phyloP scores from a whole-genome alignment of 2,888 invertebrate species.

The Drosophila sordidapex region DNA sequence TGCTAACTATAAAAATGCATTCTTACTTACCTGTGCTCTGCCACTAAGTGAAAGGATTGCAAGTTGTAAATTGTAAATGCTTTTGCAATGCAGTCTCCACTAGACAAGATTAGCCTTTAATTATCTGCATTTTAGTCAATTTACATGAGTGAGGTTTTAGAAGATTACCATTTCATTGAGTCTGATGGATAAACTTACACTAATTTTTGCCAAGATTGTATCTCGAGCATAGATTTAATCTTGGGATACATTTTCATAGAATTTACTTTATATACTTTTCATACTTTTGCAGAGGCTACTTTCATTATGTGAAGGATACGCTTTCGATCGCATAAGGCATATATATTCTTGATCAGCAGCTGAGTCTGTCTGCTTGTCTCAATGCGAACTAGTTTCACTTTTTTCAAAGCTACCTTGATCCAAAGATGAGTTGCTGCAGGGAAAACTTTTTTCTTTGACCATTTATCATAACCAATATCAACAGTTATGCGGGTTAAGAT shows the following conservation, averaged over 20 bases:
- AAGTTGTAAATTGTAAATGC: slow-evolving; percentile 17
- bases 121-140: background rate
- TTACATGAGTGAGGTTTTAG: background rate
- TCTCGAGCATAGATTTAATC: too few species aligned
- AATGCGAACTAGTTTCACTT: too few species aligned
- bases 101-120: background rate
- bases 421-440: background rate
- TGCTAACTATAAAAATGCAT: slow-evolving; percentile 35
- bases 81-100: background rate
- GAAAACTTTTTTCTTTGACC: background rate
- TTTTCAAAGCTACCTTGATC: background rate
- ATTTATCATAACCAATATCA: background rate
- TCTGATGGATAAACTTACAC: background rate
- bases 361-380: too few species aligned
- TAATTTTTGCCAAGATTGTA: too few species aligned
- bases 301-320: too few species aligned
- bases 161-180: background rate
- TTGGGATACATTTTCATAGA: background rate
- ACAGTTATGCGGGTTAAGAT: background rate
- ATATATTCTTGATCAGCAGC: too few species aligned
- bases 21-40: background rate
- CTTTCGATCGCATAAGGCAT: too few species aligned
- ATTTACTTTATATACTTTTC: background rate
- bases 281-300: too few species aligned
- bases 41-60: slow-evolving; percentile 37